These are phyloP conservation scores for Harpagifer antarcticus DNA, from an alignment of 2,797 vertebrate genomes.

Conservation along the genomic window DNA sequence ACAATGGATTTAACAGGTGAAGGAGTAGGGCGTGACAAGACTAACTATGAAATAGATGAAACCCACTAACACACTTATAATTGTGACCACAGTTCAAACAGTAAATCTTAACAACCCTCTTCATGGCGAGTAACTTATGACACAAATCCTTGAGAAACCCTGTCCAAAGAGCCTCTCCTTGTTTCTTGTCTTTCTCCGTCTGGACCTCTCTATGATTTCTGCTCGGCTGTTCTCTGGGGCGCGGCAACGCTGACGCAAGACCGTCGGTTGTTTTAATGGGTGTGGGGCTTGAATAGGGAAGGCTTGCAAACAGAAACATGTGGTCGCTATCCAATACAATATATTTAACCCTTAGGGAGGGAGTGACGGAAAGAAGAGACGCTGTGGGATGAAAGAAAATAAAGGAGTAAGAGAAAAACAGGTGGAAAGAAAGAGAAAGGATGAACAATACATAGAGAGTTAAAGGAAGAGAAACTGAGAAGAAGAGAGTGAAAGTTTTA, in stretches of 20 bases:
- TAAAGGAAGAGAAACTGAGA: neutral
- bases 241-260: conserved; percentile 51
- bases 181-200: conserved; percentile 27
- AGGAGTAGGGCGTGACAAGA: neutral
- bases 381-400: conserved; percentile 20
- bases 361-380: conserved; percentile 28
- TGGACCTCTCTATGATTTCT: conserved; percentile 29
- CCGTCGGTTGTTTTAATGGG: conserved; percentile 67
- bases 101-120: neutral
- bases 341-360: conserved; percentile 54
- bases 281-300: conserved; percentile 64
- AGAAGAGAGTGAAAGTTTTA: conserved; percentile 5
- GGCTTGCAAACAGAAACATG: conserved; percentile 73
- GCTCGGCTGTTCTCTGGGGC: conserved; percentile 42
- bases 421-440: neutral
- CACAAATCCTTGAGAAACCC: conserved; percentile 28
- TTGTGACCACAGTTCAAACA: neutral
- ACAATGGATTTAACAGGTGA: conserved; percentile 27
- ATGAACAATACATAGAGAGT: conserved; percentile 9
- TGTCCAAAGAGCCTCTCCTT: conserved; percentile 30
- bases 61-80: neutral
- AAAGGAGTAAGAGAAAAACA: conserved; percentile 3
- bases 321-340: conserved; percentile 60
- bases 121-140: neutral
- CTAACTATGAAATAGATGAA: conserved; percentile 4